Evolutionary conservation across 2,113 vertebrate species (phyloP).

Genomic region (Tylochromis polylepis): DNA sequence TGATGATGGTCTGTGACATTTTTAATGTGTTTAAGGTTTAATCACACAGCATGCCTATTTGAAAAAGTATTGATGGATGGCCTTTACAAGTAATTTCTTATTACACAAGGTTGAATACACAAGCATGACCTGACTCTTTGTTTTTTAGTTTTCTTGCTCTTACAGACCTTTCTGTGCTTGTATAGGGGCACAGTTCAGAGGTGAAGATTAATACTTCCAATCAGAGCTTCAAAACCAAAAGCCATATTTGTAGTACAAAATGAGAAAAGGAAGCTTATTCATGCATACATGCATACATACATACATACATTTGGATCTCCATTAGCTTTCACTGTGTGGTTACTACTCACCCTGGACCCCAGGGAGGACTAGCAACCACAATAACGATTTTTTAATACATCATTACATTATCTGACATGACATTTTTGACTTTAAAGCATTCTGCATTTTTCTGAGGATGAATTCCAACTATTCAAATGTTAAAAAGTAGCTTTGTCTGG

Average conservation of each 20-base stretch:
- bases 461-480: not conserved
- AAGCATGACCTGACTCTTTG: not conserved
- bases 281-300: not conserved
- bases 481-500: not conserved
- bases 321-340: not conserved
- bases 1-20: not conserved
- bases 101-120: not conserved
- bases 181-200: not conserved
- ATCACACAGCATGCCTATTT: not conserved
- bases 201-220: constrained; percentile 15
- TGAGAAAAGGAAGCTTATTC: not conserved
- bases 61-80: not conserved
- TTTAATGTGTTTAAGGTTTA: not conserved
- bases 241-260: not conserved
- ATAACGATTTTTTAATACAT: not conserved
- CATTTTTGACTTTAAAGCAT: not conserved
- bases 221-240: constrained; percentile 1
- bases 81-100: not conserved
- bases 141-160: not conserved
- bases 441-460: not conserved
- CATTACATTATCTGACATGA: not conserved
- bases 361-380: not conserved
- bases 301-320: not conserved
- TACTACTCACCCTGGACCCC: not conserved
- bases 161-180: not conserved